Base-by-base conservation (phyloP, 1,140 invertebrate species). In the Calephelis nemesis region DNA sequence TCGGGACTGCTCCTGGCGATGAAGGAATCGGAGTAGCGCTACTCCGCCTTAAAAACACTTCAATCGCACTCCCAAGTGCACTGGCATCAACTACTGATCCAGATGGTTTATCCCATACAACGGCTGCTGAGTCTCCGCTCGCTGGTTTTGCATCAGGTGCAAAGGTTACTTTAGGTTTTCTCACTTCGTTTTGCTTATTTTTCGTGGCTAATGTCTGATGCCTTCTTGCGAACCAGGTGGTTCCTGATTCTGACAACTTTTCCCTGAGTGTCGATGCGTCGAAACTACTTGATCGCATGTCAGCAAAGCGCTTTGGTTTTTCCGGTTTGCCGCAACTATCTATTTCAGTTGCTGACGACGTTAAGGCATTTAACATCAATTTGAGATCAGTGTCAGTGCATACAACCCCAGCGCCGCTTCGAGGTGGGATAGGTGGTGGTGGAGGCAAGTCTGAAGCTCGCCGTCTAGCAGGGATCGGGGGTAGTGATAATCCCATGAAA, bases 331-430 rank as follows among this genome's bases (percentile, higher is more conserved):
- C 94, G 65, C 93, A 93, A 50, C 92, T 92, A 77, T 96, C 94
- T 76, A 96, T 96, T 81, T 97, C 96, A 65, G 95, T 96, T 11
- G 95, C 95, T 8, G 96, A 96, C 0, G 96, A 95, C 7, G 96
- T 96, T 66, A 97, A 92, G 7, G 95, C 95, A 73, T 95, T 96
- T 54, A 97, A 93, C 83, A 97, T 96, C 63, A 94, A 95, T 67
- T 95, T 94, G 11, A 97, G 93, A 83, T 97, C 96, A 11, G 95
- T 96, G 79, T 96, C 96, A 60, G 96, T 95, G 85, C 95, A 96
- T 50, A 97, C 93, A 52, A 97, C 93, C 13, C 92, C 91, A 4
- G 75, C 91, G 63, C 89, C 87, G 4, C 70, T 79, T 45, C 81
- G 88, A 6, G 85, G 87, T 12, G 83, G 88, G 49, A 88, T 92